phyloP scores from a whole-genome alignment of 2,113 vertebrate genomes.

The Muntiacus muntjak region DNA sequence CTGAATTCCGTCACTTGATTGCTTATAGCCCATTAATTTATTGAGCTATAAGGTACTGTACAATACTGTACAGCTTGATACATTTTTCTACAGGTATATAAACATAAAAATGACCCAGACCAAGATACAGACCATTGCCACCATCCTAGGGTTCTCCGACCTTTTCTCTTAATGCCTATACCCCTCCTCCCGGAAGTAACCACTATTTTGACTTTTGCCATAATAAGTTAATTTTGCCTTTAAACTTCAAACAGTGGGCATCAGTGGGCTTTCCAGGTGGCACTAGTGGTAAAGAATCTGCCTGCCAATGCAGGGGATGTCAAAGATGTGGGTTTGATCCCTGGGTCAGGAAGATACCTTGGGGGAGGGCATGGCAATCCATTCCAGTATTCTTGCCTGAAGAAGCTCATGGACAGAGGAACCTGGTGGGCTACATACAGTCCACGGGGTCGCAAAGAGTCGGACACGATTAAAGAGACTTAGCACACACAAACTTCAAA shows the following conservation, averaged over 20 bases:
- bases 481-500: not conserved
- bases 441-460: not conserved
- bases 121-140: not conserved
- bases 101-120: not conserved
- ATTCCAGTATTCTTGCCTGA: not conserved
- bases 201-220: not conserved
- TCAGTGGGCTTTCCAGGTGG: not conserved
- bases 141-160: not conserved
- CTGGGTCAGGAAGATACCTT: not conserved
- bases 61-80: not conserved
- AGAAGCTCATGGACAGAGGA: not conserved
- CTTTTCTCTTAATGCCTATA: not conserved
- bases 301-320: not conserved
- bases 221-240: slow-evolving; percentile 10
- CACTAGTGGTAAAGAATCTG: not conserved
- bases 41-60: not conserved
- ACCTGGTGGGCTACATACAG: not conserved
- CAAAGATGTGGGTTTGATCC: not conserved
- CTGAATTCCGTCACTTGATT: not conserved
- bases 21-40: slow-evolving; percentile 23
- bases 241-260: not conserved
- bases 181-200: not conserved
- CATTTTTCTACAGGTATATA: not conserved
- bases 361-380: not conserved
- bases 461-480: not conserved